Conservation (phyloP, 2,113 vertebrate genomes). For the Ciconia boyciana region DNA sequence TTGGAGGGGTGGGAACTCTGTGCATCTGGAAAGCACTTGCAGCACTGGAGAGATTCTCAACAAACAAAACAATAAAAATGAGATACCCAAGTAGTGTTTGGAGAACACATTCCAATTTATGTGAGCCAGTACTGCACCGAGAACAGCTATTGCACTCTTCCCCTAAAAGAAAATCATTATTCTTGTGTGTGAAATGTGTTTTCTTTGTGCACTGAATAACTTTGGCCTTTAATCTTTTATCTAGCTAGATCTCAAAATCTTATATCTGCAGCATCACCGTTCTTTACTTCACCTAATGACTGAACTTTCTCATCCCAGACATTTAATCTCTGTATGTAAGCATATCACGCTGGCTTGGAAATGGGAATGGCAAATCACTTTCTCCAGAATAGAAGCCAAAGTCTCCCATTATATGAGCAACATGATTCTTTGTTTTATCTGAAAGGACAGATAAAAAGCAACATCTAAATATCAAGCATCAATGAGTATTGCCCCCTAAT, state of each 20-base stretch:
- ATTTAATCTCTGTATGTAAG: neutral
- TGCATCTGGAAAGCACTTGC: neutral
- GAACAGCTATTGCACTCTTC: neutral
- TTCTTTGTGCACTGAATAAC: neutral
- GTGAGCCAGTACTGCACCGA: neutral
- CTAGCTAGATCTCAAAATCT: neutral
- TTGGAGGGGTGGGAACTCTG: neutral
- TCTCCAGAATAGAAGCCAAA: neutral
- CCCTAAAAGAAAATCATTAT: neutral
- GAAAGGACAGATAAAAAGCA: slow-evolving; percentile 2
- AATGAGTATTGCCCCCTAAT: neutral
- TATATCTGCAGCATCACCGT: neutral
- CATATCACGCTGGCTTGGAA: neutral
- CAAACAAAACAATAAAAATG: neutral
- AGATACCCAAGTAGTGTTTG: neutral
- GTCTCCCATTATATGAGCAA: neutral
- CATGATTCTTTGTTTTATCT: neutral
- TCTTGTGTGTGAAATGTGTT: neutral
- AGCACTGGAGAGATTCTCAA: neutral
- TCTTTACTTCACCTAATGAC: neutral
- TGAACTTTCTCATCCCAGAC: neutral
- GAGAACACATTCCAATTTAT: neutral
- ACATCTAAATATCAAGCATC: neutral
- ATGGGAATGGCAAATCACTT: neutral
- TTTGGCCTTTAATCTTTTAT: neutral